Base-by-base conservation (phyloP, 2,888 invertebrate genomes). In the Parascotia fuliginaria region DNA sequence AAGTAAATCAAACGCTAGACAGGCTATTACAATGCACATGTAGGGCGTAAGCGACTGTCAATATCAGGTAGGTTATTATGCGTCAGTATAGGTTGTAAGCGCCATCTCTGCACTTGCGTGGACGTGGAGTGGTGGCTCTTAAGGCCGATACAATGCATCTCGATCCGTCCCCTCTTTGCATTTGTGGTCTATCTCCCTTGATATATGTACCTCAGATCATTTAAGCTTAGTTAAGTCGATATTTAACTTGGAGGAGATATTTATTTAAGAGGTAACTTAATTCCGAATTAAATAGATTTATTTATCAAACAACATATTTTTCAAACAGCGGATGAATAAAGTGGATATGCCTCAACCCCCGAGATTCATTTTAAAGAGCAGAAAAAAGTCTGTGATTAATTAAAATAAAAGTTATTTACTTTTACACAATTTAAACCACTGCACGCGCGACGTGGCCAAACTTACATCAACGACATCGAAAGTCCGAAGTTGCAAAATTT, bases 61-160 rank as follows among this genome's bases (percentile, higher is more conserved):
- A 42, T 49, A 42, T 28, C 33, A 39, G 38, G 34, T 24, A 34
- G 22, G 34, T 19, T 28, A 15, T 24, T 34, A 39, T 29, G 11
- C 19, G 9, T 31, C 24, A 19, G 22, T 38, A 32, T 33, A 42
- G 31, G 22, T 32, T 46, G 38, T 47, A 46, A 33, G 39, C 39
- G 19, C 29, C 42, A 38, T 40, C 42, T 31, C 34, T 38, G 44
- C 63, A 65, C 66, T 68, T 63, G 61, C 56, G 60, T 54, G 47
- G 54, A 46, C 51, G 54, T 60, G 37, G 53, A 71, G 70, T 33
- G 55, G 48, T 32, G 37, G 55, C 58, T 46, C 56, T 47, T 31
- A 40, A 52, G 46, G 56, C 53, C 44, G 43, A 45, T 56, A 71
- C 73, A 74, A 74, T 71, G 39, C 44, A 42, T 32, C 66, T 64